Evolutionary conservation across 2,113 vertebrate species (phyloP).

Genomic region (Cyprichromis sp.): DNA sequence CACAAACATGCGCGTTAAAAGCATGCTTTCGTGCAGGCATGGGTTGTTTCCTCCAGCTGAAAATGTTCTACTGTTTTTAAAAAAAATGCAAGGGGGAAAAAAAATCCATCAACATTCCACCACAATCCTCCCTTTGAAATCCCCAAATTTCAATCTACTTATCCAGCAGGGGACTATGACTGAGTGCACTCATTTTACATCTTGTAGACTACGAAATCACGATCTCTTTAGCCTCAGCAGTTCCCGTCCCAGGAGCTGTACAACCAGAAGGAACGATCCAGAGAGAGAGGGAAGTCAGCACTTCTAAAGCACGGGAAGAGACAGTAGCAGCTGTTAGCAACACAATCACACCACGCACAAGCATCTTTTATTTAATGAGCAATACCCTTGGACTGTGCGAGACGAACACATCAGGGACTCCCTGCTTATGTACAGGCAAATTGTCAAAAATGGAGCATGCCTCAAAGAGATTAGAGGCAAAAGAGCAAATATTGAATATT

Average conservation of each 20-base stretch:
- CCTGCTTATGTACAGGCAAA: background rate
- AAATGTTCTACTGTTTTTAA: background rate
- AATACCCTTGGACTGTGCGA: constrained; percentile 27
- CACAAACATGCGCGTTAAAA: background rate
- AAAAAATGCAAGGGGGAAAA: background rate
- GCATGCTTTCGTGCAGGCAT: background rate
- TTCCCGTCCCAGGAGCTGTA: constrained; percentile 29
- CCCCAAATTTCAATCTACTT: constrained; percentile 18
- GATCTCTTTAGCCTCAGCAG: constrained; percentile 49
- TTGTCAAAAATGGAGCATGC: constrained; percentile 37
- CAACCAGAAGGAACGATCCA: constrained; percentile 17
- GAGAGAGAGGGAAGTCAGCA: constrained; percentile 16
- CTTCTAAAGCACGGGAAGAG: constrained; percentile 15
- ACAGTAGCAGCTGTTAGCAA: constrained; percentile 45
- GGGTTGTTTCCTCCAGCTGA: background rate
- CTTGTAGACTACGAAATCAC: constrained; percentile 41
- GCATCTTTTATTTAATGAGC: constrained; percentile 51
- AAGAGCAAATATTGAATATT: constrained; percentile 39
- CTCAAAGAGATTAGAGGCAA: constrained; percentile 26
- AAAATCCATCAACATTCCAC: background rate
- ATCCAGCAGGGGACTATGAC: constrained; percentile 29
- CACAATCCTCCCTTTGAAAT: constrained; percentile 11
- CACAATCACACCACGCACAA: constrained; percentile 23
- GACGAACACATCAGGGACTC: constrained; percentile 18
- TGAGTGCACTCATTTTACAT: constrained; percentile 49